Conservation (phyloP, 1,140 invertebrate genomes). For the Chrysomallon squamiferum region DNA sequence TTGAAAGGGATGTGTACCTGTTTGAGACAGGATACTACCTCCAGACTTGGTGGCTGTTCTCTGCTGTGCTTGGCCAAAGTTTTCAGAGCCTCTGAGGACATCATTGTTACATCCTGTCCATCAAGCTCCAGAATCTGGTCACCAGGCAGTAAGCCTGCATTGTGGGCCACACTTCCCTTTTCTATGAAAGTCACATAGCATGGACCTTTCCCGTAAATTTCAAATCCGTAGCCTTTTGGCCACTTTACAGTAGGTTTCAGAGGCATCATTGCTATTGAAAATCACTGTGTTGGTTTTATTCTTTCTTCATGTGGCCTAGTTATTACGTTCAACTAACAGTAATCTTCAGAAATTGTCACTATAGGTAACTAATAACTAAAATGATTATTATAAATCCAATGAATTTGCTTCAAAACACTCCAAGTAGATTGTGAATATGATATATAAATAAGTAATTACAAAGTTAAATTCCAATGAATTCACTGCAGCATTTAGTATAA, state of each 20-base stretch:
- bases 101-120: slow-evolving; percentile 54
- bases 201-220: slow-evolving; percentile 58
- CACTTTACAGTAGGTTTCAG: slow-evolving; percentile 44
- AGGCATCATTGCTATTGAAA: slow-evolving; percentile 48
- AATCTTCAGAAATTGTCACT: no score
- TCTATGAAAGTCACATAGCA: slow-evolving; percentile 57
- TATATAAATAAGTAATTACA: no score
- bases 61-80: slow-evolving; percentile 44
- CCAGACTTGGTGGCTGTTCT: slow-evolving; percentile 45
- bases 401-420: no score
- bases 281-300: no score
- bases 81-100: slow-evolving; percentile 49
- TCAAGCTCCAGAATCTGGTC: slow-evolving; percentile 61
- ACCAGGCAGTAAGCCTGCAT: slow-evolving; percentile 54
- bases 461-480: no score
- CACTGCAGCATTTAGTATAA: no score
- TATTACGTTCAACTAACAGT: no score
- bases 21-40: slow-evolving; percentile 55
- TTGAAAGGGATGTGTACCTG: slow-evolving; percentile 38
- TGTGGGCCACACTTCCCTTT: slow-evolving; percentile 49
- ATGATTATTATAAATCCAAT: no score
- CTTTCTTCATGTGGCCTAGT: no score
- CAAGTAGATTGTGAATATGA: no score
- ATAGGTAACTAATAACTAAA: no score
- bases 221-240: slow-evolving; percentile 60